Percentiles rank a stretch among this genome's conserved stretches.
These are phyloP conservation scores for Leptocoma aspasia DNA, from an alignment of 2,113 vertebrate species.

Conservation along the genomic window DNA sequence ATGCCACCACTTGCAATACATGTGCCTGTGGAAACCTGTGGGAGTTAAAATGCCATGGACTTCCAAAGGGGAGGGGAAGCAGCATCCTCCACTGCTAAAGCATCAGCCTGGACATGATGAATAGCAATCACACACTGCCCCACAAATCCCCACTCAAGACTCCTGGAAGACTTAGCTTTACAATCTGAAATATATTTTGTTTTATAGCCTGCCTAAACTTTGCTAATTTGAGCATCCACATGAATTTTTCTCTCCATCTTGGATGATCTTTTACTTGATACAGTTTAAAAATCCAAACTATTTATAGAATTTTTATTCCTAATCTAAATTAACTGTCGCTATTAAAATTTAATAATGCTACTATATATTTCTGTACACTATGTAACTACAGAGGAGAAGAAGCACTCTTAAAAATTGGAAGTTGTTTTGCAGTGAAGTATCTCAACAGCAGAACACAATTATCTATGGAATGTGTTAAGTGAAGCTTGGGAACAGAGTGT, in stretches of 20 bases:
- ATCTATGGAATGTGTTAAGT: not conserved
- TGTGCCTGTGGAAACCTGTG: not conserved
- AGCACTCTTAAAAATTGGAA: not conserved
- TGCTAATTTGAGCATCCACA: not conserved
- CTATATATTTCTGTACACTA: not conserved
- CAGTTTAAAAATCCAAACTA: not conserved
- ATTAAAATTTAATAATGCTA: not conserved
- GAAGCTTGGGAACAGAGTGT: conserved; percentile 1
- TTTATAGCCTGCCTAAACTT: not conserved
- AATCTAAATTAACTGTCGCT: not conserved
- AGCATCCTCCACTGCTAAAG: not conserved
- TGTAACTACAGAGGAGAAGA: not conserved
- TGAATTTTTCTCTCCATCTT: not conserved
- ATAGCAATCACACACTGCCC: accelerated
- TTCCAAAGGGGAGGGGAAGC: not conserved
- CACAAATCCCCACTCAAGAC: not conserved
- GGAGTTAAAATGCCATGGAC: not conserved
- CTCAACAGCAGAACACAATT: not conserved
- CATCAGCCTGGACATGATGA: not conserved
- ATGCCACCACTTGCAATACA: not conserved
- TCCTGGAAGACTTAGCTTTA: not conserved
- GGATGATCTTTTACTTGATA: not conserved
- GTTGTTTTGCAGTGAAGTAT: not conserved
- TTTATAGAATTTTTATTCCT: not conserved
- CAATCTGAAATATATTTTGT: not conserved